A percentile compares a stretch with the other conserved stretches of the same genome.
Conservation (phyloP, 2,113 vertebrate genomes). For the Crotalus viridis region DNA sequence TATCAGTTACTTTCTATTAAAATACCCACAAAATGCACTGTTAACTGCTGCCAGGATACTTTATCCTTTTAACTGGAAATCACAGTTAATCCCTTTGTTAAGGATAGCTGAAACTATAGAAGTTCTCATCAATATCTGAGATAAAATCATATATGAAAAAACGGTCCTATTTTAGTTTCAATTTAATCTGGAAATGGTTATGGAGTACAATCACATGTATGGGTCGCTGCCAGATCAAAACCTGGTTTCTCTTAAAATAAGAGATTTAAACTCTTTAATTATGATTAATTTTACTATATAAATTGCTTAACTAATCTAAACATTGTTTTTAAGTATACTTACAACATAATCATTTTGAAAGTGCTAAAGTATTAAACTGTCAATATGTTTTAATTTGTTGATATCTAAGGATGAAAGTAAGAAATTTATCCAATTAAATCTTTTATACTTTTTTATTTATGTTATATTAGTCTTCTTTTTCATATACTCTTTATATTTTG, state of each 20-base stretch:
- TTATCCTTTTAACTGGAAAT: background rate
- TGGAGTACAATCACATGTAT: background rate
- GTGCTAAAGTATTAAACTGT: background rate
- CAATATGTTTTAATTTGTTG: background rate
- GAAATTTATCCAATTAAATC: background rate
- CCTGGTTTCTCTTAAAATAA: background rate
- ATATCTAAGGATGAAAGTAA: background rate
- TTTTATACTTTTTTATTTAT: background rate
- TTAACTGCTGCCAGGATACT: background rate
- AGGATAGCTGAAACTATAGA: background rate
- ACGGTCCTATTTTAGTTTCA: background rate
- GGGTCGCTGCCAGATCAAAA: background rate
- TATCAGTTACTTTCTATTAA: background rate
- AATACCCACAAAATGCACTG: background rate
- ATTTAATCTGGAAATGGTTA: background rate
- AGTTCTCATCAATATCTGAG: background rate
- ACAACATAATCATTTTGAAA: background rate
- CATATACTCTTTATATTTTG: background rate
- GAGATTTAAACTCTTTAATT: background rate
- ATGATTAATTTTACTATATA: background rate
- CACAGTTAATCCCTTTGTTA: background rate
- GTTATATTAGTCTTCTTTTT: background rate
- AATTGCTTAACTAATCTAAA: background rate
- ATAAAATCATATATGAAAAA: background rate
- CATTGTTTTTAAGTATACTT: background rate